Conservation (phyloP, 2,888 invertebrate genomes). For the Cantharis rustica region DNA sequence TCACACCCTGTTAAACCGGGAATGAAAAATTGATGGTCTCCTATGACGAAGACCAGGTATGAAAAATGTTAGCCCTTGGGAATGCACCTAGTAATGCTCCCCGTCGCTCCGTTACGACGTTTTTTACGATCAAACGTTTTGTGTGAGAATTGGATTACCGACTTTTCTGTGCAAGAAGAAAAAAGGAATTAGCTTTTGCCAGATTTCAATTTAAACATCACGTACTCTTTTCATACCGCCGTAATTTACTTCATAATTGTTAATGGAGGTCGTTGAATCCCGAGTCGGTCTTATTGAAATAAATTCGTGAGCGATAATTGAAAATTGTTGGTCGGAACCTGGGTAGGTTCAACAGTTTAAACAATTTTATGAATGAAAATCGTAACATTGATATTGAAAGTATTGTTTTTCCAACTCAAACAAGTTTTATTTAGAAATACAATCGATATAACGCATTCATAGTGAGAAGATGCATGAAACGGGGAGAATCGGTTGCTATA, state of each 20-base stretch:
- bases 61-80: constrained; percentile 38
- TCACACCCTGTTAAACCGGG: constrained; percentile 36
- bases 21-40: constrained; percentile 32
- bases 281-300: background rate
- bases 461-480: constrained; percentile 27
- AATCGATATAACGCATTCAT: constrained; percentile 35
- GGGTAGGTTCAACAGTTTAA: background rate
- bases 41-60: constrained; percentile 28
- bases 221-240: constrained; percentile 25
- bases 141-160: constrained; percentile 33
- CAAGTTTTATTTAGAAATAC: constrained; percentile 22
- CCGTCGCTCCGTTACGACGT: constrained; percentile 19
- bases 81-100: constrained; percentile 29
- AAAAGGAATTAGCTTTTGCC: constrained; percentile 23
- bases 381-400: background rate
- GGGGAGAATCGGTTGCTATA: constrained; percentile 43
- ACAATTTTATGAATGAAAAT: background rate
- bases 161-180: constrained; percentile 18
- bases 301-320: background rate
- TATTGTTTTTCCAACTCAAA: background rate
- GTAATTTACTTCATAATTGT: constrained; percentile 23
- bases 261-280: constrained; percentile 2
- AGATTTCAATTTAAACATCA: constrained; percentile 31
- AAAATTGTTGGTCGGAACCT: background rate
- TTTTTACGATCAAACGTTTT: constrained; percentile 32